These are phyloP conservation scores for Clarias gariepinus DNA, from an alignment of 2,113 vertebrate species.

Conservation along the genomic window DNA sequence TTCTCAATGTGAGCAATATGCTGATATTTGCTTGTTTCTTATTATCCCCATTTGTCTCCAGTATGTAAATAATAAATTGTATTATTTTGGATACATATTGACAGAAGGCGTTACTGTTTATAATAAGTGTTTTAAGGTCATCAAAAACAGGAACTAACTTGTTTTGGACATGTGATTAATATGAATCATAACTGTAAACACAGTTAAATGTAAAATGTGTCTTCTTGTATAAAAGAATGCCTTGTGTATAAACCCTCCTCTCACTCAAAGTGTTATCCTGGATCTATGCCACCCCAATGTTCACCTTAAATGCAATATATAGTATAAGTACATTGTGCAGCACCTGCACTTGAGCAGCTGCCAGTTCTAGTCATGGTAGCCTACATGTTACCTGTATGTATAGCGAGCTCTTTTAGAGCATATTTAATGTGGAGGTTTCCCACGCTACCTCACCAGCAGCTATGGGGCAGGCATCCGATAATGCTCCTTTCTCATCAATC, in stretches of 20 bases:
- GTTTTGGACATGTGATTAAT: neutral
- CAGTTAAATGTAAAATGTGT: neutral
- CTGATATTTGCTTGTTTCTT: neutral
- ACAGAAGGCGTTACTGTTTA: neutral
- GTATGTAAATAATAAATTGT: too few relatives aligned
- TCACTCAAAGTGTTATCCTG: neutral
- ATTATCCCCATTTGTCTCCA: too few relatives aligned
- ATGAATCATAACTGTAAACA: neutral
- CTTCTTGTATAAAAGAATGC: neutral
- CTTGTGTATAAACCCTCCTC: neutral
- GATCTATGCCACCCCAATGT: neutral
- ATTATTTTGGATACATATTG: neutral
- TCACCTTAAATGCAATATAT: neutral
- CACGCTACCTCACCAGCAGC: neutral
- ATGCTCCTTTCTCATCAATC: neutral
- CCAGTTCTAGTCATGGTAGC: neutral
- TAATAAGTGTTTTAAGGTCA: neutral
- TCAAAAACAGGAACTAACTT: neutral
- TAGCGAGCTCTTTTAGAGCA: neutral
- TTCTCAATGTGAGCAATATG: neutral
- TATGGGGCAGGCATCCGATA: neutral
- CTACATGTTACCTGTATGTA: neutral
- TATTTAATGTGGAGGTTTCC: neutral
- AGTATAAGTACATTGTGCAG: neutral
- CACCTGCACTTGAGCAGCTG: neutral